Base-by-base conservation (phyloP, 2,888 invertebrate species). In the Lomographa bimaculata region DNA sequence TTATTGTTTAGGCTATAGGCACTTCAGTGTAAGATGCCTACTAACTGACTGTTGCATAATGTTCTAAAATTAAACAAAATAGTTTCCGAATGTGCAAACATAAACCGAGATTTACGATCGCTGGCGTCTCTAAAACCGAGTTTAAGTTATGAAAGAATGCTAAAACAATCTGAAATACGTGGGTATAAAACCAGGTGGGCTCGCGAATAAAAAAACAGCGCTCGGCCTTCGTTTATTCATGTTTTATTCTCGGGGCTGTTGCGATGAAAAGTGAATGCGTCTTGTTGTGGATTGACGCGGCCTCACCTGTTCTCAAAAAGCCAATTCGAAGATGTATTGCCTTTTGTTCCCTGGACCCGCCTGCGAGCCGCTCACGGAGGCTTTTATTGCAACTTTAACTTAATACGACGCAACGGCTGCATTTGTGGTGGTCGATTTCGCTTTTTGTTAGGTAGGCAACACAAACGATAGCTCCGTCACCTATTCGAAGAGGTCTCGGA, bases 81-180 rank as follows among this genome's bases (percentile, higher is more conserved):
- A 61, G 65, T 68, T 71, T 59, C 68, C 68, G 68, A 79, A 83
- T 71, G 71, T 68, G 74, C 71, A 59, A 64, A 71, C 79, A 80
- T 85, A 80, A 80, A 80, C 64, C 52, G 52, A 25, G 57, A 67
- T 84, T 85, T 84, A 85, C 75, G 81, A 79, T 52, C 67, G 70
- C 58, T 57, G 47, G 55, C 67, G 76, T 62, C 70, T 80, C 72
- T 75, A 77, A 77, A 79, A 71, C 62, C 54, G 66, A 75, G 70
- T 71, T 79, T 71, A 70, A 74, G 66, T 81, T 81, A 79, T 81
- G 81, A 83, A 80, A 75, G 75, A 81, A 76, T 75, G 57, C 61
- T 76, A 67, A 76, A 80, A 79, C 80, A 75, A 74, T 75, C 63
- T 64, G 65, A 69, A 77, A 76, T 70, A 66, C 63, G 69, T 74